Base-by-base conservation (phyloP, 2,797 vertebrate genomes). In the Mionectes olivaceus region DNA sequence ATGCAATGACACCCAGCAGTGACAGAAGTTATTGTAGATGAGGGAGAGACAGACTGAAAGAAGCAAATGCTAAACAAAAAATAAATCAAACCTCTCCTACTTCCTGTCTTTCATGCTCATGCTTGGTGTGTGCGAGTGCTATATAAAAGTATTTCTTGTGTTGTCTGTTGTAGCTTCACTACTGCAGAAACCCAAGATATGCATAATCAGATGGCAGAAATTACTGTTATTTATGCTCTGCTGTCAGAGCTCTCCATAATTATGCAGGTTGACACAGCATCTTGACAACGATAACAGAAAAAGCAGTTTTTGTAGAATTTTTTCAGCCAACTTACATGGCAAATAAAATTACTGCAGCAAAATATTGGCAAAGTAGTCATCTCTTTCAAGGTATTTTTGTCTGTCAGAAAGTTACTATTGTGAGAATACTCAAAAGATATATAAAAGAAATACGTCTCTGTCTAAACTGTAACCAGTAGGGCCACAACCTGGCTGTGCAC, bases 201-300 rank as follows among this genome's bases (percentile, higher is more conserved):
- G 78, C 81, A 67, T 83, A 91, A 93, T 91, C 76, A 86, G 64
- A 83, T 81, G 84, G 49, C 77, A 94, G 93, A 85, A 94, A 92
- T 90, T 83, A 89, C 77, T 79, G 59, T 87, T 92, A 94, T 94
- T 95, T 95, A 69, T 7, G 1, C 61, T 64, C 49, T 87, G 44
- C 70, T 94, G 89, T 76, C 90, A 92, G 71, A 91, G 87, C 53
- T 94, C 70, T 94, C 73, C 79, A 28, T 83, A 94, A 95, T 91
- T 94, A 91, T 41, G 65, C 43, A 90, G 67, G 73, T 77, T 96
- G 91, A 95, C 90, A 89, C 37, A 89, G 71, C 71, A 91, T 84
- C 75, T 83, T 79, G 83, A 87, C 89, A 89, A 90, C 63, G 74
- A 94, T 14, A 83, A 60, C 69, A 57, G 79, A 70, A 70, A 95